phyloP scores from a whole-genome alignment of 2,888 invertebrate species.

The Caenorhabditis japonica region DNA sequence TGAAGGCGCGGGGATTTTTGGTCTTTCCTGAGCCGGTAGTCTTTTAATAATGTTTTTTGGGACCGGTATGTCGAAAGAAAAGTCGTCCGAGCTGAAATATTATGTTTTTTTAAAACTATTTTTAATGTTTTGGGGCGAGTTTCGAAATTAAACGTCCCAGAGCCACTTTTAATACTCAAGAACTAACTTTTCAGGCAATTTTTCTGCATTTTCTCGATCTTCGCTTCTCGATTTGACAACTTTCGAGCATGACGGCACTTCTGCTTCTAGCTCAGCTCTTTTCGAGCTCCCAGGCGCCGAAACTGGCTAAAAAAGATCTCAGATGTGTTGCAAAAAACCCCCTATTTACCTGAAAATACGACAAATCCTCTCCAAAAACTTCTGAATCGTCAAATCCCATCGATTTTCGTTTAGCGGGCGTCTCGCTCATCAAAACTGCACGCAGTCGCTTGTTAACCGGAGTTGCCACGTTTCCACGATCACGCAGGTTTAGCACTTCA shows the following conservation, averaged over 20 bases:
- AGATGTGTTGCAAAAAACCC: not conserved
- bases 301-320: not conserved
- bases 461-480: constrained; percentile 26
- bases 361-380: constrained; percentile 6
- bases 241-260: no score
- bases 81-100: constrained; percentile 27
- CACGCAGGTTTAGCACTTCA: constrained; percentile 15
- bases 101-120: not conserved
- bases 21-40: not conserved
- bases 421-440: constrained; percentile 14
- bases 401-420: constrained; percentile 33
- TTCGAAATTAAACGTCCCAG: no score
- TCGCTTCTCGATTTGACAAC: no score
- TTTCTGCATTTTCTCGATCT: no score
- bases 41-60: constrained; percentile 4
- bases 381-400: constrained; percentile 41
- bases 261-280: no score
- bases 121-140: no score
- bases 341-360: constrained; percentile 16
- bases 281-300: no score
- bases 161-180: no score
- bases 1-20: no score
- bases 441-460: constrained; percentile 37
- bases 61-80: constrained; percentile 43
- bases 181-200: no score